phyloP scores from a whole-genome alignment of 2,113 vertebrate species.

The Ictalurus furcatus region DNA sequence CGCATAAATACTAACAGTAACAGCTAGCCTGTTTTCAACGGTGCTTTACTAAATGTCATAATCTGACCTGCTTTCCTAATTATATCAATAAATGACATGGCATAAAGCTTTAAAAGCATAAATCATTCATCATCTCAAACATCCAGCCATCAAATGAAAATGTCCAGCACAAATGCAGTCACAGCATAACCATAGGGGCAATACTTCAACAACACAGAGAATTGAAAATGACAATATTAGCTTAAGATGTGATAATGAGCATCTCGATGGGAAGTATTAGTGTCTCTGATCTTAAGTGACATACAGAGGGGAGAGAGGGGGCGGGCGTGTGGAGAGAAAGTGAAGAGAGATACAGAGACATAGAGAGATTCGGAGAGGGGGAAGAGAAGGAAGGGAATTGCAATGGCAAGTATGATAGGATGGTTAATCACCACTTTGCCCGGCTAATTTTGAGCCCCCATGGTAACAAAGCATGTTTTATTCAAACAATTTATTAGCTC shows the following conservation, averaged over 20 bases:
- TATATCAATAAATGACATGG: neutral
- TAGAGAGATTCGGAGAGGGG: conserved; percentile 31
- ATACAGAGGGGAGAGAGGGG: conserved; percentile 42
- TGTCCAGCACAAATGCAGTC: conserved; percentile 27
- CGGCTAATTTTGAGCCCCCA: conserved; percentile 76
- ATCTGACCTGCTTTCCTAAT: conserved; percentile 10
- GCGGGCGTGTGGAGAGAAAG: conserved; percentile 28
- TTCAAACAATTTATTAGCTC: conserved; percentile 75
- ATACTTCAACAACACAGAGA: conserved; percentile 39
- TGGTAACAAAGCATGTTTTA: conserved; percentile 82
- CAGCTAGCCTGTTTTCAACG: conserved; percentile 1
- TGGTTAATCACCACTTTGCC: conserved; percentile 81
- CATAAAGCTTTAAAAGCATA: conserved; percentile 19
- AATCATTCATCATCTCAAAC: conserved; percentile 19
- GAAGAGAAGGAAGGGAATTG: conserved; percentile 70
- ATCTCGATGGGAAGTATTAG: conserved; percentile 48
- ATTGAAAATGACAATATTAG: conserved; percentile 49
- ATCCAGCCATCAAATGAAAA: conserved; percentile 35
- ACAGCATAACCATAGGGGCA: conserved; percentile 34
- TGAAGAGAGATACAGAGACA: conserved; percentile 21
- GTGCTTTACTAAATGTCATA: neutral
- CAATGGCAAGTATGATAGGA: conserved; percentile 74
- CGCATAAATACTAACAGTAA: conserved; percentile 12
- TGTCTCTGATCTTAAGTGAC: conserved; percentile 56
- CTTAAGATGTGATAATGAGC: conserved; percentile 52